Percentiles rank a stretch among this genome's conserved stretches.
Evolutionary conservation across 2,113 vertebrate genomes (phyloP).

Genomic region (Campylorhamphus procurvoides): DNA sequence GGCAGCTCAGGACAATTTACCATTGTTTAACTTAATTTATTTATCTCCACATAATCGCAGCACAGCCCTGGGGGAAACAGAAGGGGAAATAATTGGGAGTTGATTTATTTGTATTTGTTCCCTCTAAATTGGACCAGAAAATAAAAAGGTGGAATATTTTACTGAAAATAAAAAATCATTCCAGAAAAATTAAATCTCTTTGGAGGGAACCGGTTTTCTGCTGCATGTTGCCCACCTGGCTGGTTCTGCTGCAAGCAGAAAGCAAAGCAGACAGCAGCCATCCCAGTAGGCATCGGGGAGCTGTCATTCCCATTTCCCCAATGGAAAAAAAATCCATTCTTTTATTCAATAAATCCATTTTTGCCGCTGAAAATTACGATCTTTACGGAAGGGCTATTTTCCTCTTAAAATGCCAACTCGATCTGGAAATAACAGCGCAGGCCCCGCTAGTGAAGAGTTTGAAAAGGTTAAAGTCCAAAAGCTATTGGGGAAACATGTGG

Average conservation of each 20-base stretch:
- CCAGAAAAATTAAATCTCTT: neutral
- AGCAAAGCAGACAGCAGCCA: neutral
- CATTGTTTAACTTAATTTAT: constrained; percentile 55
- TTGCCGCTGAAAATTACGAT: neutral
- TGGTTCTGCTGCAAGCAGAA: neutral
- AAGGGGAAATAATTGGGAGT: constrained; percentile 24
- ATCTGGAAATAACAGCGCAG: neutral
- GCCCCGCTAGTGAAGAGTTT: neutral
- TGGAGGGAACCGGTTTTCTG: neutral
- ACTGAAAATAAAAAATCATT: neutral
- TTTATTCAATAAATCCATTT: constrained; percentile 20
- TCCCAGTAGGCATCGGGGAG: neutral
- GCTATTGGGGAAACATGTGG: neutral
- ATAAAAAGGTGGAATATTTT: neutral
- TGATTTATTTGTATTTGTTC: constrained; percentile 35
- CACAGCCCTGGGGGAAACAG: neutral
- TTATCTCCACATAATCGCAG: neutral
- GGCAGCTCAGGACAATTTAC: constrained; percentile 51
- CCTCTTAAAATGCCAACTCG: constrained; percentile 15
- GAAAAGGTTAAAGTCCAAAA: constrained; percentile 53
- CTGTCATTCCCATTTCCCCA: neutral
- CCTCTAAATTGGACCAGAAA: neutral
- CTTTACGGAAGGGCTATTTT: constrained; percentile 9
- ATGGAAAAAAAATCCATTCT: neutral
- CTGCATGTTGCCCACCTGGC: neutral